phyloP scores from a whole-genome alignment of 2,113 vertebrate species.

The Xiphophorus maculatus region DNA sequence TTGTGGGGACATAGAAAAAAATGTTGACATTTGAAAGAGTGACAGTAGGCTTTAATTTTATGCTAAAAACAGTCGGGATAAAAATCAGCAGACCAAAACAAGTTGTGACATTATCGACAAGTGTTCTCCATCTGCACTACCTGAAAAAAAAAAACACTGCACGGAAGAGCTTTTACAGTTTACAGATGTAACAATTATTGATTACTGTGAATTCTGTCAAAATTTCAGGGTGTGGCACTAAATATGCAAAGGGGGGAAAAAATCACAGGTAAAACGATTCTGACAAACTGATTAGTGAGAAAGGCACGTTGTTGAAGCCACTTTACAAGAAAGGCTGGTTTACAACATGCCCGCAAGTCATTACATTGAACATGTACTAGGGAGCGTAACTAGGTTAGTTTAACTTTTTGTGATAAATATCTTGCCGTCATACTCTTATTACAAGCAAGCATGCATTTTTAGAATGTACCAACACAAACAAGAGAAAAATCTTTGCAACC shows the following conservation, averaged over 20 bases:
- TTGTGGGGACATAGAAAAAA: not conserved
- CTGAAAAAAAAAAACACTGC: not conserved
- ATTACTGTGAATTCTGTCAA: not conserved
- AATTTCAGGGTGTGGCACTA: slow-evolving; percentile 33
- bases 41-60: not conserved
- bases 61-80: not conserved
- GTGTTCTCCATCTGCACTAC: not conserved
- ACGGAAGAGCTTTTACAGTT: not conserved
- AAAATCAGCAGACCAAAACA: not conserved
- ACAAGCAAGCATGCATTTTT: not conserved
- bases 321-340: not conserved
- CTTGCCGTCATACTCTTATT: not conserved
- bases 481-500: not conserved
- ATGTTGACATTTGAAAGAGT: not conserved
- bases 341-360: slow-evolving; percentile 51
- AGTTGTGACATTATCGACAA: not conserved
- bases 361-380: slow-evolving; percentile 13
- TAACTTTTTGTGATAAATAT: not conserved
- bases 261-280: not conserved
- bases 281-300: not conserved
- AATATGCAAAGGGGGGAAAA: slow-evolving; percentile 4
- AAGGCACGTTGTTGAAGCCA: not conserved
- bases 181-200: not conserved
- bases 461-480: not conserved
- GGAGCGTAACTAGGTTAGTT: slow-evolving; percentile 12